Evolutionary conservation across 2,888 invertebrate genomes (phyloP).

Genomic region (Apotomis capreana): DNA sequence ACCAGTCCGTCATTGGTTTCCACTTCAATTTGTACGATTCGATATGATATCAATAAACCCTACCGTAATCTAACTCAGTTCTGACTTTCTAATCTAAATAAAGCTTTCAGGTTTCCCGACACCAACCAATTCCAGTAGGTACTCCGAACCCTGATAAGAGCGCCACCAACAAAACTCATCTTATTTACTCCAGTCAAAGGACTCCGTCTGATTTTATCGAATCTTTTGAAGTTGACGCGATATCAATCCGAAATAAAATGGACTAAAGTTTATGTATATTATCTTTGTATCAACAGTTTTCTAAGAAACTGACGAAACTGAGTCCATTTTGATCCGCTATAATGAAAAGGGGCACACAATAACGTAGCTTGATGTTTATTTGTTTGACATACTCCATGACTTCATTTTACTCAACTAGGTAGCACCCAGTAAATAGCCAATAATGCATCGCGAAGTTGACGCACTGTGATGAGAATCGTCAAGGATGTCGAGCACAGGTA

Average conservation of each 20-base stretch:
- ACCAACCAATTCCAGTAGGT: constrained; percentile 5
- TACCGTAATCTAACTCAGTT: constrained; percentile 8
- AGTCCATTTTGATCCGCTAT: too few species aligned
- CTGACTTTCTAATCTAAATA: constrained; percentile 26
- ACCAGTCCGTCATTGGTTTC: too few species aligned
- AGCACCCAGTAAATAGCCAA: too few species aligned
- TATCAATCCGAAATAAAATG: constrained; percentile 20
- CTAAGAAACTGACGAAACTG: background rate
- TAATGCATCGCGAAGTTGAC: too few species aligned
- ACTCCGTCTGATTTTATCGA: constrained; percentile 16
- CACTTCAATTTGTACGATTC: background rate
- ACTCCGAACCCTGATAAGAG: constrained; percentile 1
- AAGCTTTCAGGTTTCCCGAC: constrained; percentile 14
- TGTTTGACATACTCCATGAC: too few species aligned
- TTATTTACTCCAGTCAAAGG: constrained; percentile 19
- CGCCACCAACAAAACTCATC: constrained; percentile 22
- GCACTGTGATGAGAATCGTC: too few species aligned
- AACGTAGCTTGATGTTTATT: too few species aligned
- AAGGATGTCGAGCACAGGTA: too few species aligned
- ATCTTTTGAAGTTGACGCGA: constrained; percentile 12
- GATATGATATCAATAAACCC: constrained; percentile 6
- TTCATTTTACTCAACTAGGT: too few species aligned
- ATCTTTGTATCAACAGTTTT: background rate
- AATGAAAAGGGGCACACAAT: too few species aligned
- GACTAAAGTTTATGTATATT: background rate